Evolutionary conservation across 1,140 invertebrate species (phyloP).

Genomic region (Ptiloglossa arizonensis): DNA sequence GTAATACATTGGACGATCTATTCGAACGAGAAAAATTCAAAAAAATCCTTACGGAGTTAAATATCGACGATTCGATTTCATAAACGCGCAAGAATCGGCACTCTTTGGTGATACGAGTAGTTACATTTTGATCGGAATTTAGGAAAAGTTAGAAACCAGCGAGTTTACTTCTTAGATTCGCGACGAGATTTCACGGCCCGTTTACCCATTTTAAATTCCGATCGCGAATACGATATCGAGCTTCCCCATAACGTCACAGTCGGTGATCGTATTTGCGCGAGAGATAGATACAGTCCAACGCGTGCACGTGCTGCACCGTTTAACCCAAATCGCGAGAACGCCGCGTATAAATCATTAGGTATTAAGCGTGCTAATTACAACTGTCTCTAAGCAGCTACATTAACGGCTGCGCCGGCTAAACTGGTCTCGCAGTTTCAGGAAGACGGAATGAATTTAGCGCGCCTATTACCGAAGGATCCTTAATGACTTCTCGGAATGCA

Average conservation of each 20-base stretch:
- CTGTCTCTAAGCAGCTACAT: slow-evolving; percentile 72
- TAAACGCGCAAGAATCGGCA: too few relatives aligned
- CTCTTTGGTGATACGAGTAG: too few relatives aligned
- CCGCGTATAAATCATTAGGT: slow-evolving; percentile 75
- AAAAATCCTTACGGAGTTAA: too few relatives aligned
- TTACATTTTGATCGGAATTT: too few relatives aligned
- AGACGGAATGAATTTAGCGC: slow-evolving; percentile 52
- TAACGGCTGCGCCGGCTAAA: slow-evolving; percentile 55
- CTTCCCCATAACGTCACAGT: neutral
- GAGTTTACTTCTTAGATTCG: too few relatives aligned
- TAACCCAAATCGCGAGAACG: slow-evolving; percentile 71
- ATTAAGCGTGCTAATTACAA: slow-evolving; percentile 77
- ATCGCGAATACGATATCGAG: neutral
- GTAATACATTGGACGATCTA: too few relatives aligned
- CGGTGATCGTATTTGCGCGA: neutral
- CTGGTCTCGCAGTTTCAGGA: slow-evolving; percentile 43
- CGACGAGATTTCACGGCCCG: too few relatives aligned
- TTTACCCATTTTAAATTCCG: too few relatives aligned
- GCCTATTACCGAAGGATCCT: slow-evolving; percentile 36
- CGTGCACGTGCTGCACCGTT: slow-evolving; percentile 67
- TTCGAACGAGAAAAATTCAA: too few relatives aligned
- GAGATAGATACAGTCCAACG: slow-evolving; percentile 2
- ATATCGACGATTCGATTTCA: too few relatives aligned
- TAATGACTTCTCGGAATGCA: slow-evolving; percentile 58
- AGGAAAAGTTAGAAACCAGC: too few relatives aligned